Evolutionary conservation across 2,797 vertebrate species (phyloP).

Genomic region (Sebastes hubbsi): DNA sequence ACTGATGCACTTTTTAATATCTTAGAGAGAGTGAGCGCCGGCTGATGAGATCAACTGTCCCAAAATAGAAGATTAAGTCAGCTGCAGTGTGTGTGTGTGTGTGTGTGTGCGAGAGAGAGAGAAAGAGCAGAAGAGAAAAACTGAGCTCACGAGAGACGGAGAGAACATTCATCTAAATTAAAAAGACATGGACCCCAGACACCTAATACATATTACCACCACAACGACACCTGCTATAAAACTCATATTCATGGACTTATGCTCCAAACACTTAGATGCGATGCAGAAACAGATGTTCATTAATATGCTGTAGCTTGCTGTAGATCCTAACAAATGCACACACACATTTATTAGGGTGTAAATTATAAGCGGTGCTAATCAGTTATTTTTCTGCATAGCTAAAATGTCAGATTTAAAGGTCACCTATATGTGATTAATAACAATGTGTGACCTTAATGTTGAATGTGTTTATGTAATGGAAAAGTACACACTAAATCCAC

Average conservation of each 20-base stretch:
- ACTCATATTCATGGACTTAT: slow-evolving; percentile 28
- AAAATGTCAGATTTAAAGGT: not conserved
- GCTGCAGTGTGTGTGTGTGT: not conserved
- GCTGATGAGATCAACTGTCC: slow-evolving; percentile 34
- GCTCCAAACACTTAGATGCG: slow-evolving; percentile 2
- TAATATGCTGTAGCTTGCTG: slow-evolving; percentile 10
- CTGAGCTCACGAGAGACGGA: not conserved
- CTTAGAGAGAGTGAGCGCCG: slow-evolving; percentile 12
- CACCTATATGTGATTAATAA: not conserved
- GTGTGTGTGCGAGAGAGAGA: not conserved
- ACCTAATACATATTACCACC: not conserved
- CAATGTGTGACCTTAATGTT: not conserved
- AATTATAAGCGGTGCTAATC: not conserved
- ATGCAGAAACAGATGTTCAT: slow-evolving; percentile 46
- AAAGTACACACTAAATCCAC: not conserved
- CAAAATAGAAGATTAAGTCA: slow-evolving; percentile 55
- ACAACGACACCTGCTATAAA: slow-evolving; percentile 23
- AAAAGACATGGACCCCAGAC: not conserved
- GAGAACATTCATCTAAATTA: slow-evolving; percentile 9
- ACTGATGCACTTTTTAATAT: slow-evolving; percentile 15
- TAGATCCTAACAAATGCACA: not conserved
- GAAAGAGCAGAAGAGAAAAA: not conserved
- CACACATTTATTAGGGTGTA: not conserved
- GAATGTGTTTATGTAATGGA: not conserved
- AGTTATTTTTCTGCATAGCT: not conserved